Evolutionary conservation across 2,797 vertebrate species (phyloP).

Genomic region (Lophotriccus pileatus): DNA sequence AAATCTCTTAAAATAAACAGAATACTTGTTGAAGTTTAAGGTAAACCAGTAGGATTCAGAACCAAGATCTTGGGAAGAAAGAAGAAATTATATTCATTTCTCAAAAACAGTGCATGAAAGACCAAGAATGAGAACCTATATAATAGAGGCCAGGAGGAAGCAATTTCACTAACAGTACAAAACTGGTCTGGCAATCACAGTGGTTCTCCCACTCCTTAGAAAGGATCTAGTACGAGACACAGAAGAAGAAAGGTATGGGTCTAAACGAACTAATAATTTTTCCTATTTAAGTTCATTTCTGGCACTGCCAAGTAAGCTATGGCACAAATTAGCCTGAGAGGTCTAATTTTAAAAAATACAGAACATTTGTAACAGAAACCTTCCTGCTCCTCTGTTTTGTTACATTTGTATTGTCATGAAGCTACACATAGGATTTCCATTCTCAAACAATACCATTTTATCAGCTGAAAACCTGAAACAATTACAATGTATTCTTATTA

Average conservation of each 20-base stretch:
- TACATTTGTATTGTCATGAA: not conserved
- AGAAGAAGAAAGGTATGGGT: not conserved
- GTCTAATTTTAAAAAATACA: not conserved
- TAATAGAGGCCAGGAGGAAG: conserved; percentile 29
- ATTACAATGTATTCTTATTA: not conserved
- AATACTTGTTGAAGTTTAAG: not conserved
- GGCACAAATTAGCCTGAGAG: not conserved
- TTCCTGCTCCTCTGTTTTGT: not conserved
- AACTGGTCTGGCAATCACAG: not conserved
- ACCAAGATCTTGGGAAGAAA: conserved; percentile 8
- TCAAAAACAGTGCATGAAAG: not conserved
- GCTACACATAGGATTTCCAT: not conserved
- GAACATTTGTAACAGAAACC: not conserved
- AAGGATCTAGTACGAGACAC: not conserved
- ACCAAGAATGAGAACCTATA: not conserved
- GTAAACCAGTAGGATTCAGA: not conserved
- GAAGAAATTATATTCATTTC: not conserved
- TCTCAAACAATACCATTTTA: not conserved
- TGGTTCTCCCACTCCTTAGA: not conserved
- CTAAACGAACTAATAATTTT: not conserved
- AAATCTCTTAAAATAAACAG: conserved; percentile 6
- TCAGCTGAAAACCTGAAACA: not conserved
- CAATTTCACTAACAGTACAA: not conserved
- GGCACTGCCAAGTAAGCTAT: not conserved
- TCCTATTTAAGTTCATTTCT: not conserved